phyloP scores from a whole-genome alignment of 2,797 vertebrate genomes.

The Danionella dracula region DNA sequence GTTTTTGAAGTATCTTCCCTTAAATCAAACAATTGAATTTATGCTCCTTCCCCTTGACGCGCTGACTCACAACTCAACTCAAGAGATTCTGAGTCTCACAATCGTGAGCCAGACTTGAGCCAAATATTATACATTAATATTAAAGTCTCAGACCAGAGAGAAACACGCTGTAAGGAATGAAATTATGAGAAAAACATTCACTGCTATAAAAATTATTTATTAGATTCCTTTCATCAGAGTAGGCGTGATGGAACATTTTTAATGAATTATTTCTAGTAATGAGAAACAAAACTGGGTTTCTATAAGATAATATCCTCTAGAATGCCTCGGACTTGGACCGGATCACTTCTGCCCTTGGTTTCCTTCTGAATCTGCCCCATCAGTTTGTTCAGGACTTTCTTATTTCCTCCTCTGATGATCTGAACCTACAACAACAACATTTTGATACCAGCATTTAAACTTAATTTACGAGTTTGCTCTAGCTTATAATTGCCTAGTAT shows the following conservation, averaged over 20 bases:
- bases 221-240: background rate
- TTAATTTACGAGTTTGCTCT: too few species aligned
- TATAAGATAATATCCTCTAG: constrained; percentile 78
- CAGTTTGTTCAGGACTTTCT: constrained; percentile 86
- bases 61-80: too few species aligned
- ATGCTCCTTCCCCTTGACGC: too few species aligned
- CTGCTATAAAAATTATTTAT: background rate
- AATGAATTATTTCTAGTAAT: too few species aligned
- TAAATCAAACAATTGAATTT: too few species aligned
- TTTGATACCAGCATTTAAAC: too few species aligned
- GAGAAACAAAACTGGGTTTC: too few species aligned
- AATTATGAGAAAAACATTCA: background rate
- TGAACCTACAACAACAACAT: constrained; percentile 67
- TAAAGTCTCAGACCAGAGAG: background rate
- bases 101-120: too few species aligned
- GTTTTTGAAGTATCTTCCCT: too few species aligned
- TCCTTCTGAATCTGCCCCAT: constrained; percentile 85
- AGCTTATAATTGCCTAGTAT: too few species aligned
- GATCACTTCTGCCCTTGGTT: constrained; percentile 78
- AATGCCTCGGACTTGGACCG: constrained; percentile 73
- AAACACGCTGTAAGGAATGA: constrained; percentile 1
- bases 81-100: too few species aligned
- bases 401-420: constrained; percentile 78
- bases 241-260: background rate
- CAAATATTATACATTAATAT: too few species aligned